Evolutionary conservation across 2,797 vertebrate species (phyloP).

Genomic region (Anguilla obscura): DNA sequence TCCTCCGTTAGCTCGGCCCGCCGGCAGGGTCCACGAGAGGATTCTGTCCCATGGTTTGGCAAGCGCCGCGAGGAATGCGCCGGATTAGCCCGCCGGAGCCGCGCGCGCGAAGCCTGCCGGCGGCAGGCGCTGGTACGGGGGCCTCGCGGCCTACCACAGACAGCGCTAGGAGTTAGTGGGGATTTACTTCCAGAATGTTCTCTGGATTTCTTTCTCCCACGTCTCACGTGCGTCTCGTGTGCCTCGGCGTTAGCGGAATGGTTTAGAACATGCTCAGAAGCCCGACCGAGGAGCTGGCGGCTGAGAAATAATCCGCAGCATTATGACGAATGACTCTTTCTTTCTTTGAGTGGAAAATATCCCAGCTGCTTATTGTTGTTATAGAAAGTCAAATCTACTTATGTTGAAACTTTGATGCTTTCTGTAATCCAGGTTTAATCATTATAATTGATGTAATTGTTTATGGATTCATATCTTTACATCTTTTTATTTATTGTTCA

Average conservation of each 20-base stretch:
- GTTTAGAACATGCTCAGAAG: neutral
- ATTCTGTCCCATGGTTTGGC: conserved; percentile 15
- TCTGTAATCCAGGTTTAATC: neutral
- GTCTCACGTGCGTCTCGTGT: neutral
- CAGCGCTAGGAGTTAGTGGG: neutral
- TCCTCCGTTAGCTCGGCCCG: neutral
- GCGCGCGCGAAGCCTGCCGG: neutral
- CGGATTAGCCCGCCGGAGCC: conserved; percentile 16
- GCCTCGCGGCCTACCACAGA: neutral
- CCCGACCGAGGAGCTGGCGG: neutral
- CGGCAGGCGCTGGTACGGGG: neutral
- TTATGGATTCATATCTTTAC: neutral
- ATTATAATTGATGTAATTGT: neutral
- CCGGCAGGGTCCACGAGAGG: neutral
- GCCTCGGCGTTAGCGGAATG: neutral
- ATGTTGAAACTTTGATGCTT: neutral
- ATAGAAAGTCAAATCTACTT: neutral
- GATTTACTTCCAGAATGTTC: neutral
- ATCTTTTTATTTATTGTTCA: neutral
- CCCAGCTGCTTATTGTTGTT: neutral
- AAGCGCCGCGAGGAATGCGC: conserved; percentile 22
- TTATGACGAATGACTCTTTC: neutral
- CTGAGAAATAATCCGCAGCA: neutral
- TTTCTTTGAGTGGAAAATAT: neutral
- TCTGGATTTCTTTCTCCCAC: neutral